Evolutionary conservation across 2,888 invertebrate species (phyloP).

Genomic region (Athalia cordata): DNA sequence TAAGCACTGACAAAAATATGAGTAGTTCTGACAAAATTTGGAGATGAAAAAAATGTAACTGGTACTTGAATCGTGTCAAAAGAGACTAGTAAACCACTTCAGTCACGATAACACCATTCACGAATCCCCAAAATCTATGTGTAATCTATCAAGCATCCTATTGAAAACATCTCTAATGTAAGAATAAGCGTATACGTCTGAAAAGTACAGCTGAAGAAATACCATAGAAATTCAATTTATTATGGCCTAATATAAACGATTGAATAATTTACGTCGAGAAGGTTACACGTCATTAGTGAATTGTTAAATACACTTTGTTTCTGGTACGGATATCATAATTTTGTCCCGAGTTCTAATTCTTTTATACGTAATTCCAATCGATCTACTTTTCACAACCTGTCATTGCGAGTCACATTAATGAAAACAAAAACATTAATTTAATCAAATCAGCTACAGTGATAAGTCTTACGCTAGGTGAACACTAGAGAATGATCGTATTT

Average conservation of each 20-base stretch:
- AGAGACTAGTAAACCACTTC: too few relatives aligned
- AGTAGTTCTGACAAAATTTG: too few relatives aligned
- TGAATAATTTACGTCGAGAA: background rate
- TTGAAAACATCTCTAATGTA: background rate
- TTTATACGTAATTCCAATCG: too few relatives aligned
- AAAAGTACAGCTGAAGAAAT: slow-evolving; percentile 2
- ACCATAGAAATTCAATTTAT: slow-evolving; percentile 29
- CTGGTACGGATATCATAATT: background rate
- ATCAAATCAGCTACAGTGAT: too few relatives aligned
- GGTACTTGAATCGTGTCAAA: too few relatives aligned
- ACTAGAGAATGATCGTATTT: too few relatives aligned
- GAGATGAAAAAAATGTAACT: too few relatives aligned
- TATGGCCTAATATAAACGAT: slow-evolving; percentile 3
- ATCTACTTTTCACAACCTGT: background rate
- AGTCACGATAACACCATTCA: too few relatives aligned
- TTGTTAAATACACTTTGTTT: slow-evolving; percentile 18
- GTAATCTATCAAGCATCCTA: background rate
- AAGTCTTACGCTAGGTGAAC: too few relatives aligned
- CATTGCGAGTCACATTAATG: background rate
- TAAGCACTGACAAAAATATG: too few relatives aligned
- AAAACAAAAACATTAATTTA: background rate
- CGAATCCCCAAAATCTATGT: too few relatives aligned
- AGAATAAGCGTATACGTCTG: slow-evolving; percentile 1
- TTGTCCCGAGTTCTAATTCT: slow-evolving; percentile 6
- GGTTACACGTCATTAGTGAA: slow-evolving; percentile 12